Conservation (phyloP, 92 coral and sea anemone genomes). For the Zoanthus gigantus region DNA sequence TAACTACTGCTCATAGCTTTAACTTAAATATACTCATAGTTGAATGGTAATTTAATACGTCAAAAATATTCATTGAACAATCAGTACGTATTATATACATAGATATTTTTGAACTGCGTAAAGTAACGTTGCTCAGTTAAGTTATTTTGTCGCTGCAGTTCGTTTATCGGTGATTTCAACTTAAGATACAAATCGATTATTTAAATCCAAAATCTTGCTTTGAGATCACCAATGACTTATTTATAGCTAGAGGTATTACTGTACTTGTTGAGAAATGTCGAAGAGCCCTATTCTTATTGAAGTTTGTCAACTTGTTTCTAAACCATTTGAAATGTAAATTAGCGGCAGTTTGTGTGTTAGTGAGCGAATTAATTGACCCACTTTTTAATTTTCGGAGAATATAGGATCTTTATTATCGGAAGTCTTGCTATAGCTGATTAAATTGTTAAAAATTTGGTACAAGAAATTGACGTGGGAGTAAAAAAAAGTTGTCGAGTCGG, state of each 20-base stretch:
- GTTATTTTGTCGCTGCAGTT: conserved; percentile 40
- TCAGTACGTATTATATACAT: conserved; percentile 43
- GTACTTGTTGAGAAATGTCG: conserved; percentile 49
- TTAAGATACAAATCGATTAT: conserved; percentile 8
- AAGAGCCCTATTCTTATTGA: conserved; percentile 63
- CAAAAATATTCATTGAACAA: conserved; percentile 60
- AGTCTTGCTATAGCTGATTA: conserved; percentile 54
- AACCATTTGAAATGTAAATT: conserved; percentile 66
- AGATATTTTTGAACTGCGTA: conserved; percentile 3
- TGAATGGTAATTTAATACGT: conserved; percentile 54
- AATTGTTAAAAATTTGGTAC: conserved; percentile 39
- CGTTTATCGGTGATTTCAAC: neutral
- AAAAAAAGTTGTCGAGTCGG: neutral
- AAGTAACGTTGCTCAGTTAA: conserved; percentile 71
- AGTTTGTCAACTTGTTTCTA: conserved; percentile 65
- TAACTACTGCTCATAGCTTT: conserved; percentile 54
- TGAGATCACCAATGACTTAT: conserved; percentile 54
- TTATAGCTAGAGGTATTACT: conserved; percentile 53
- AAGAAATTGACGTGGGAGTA: conserved; percentile 50
- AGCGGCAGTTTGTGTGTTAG: conserved; percentile 52
- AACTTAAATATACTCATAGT: conserved; percentile 60
- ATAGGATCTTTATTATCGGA: conserved; percentile 53
- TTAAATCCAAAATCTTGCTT: conserved; percentile 45
- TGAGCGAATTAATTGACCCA: conserved; percentile 64
- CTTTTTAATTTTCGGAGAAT: conserved; percentile 70